Base-by-base conservation (phyloP, 2,113 vertebrate genomes). In the Castor canadensis region DNA sequence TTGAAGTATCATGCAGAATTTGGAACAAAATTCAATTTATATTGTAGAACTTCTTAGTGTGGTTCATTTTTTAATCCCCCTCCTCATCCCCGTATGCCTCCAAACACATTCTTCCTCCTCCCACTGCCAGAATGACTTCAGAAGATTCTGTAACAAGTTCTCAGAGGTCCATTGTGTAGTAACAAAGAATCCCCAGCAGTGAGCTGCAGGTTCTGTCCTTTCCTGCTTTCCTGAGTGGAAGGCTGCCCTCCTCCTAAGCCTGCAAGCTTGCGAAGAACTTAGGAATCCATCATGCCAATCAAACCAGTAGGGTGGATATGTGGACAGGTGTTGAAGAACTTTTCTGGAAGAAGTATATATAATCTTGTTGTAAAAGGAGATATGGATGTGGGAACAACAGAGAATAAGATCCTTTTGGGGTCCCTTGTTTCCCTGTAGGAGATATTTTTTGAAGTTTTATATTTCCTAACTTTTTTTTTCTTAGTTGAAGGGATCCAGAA, bases 401-500 rank as follows among this genome's bases (percentile, higher is more conserved):
- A 72, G 79, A 92, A 79, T 60, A 49, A 93, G 75, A 9, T 24
- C 5, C 69, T 26, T 4, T 17, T 13, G 38, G 20, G 12, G 52
- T 72, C 52, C 40, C 28, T 81, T 89, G 38, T 73, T 38, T 94
- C 84, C 43, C 75, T 64, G 73, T n/a, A 93, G 72, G 47, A 19
- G 17, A 72, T 82, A 6, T 40, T 89, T 96, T 86, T 93, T 35
- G 38, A 94, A 89, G 32, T 1, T 11, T 54, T 35, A n/a, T 72
- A n/a, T 45, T 88, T n/a, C 12, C 13, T 75, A 56, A 72, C 26
- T 32, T 49, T 17, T 60, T 96, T 96, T 93, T 49, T 75, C 67
- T 93, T 75, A 98, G 97, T 94, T 0, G 93, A 97, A 82, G 87
- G 95, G 30, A 92, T 98, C 94, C 97, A 98, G 94, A 97, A 96